Conservation (phyloP, 1,140 invertebrate species). For the Bursaphelenchus mucronatus region DNA sequence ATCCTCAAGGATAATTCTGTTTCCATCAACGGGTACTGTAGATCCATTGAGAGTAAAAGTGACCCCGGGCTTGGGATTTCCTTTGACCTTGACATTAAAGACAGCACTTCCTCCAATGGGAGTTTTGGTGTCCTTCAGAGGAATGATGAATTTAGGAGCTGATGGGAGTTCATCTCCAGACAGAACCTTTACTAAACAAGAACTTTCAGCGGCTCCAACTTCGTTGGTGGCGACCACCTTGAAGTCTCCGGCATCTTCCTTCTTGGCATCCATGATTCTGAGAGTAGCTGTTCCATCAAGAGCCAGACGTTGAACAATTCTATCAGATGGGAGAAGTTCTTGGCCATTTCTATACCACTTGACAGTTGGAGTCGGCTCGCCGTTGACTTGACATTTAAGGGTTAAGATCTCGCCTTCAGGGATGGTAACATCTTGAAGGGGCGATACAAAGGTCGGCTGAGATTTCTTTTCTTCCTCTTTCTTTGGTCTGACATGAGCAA, state of each 20-base stretch:
- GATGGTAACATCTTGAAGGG: conserved; percentile 50
- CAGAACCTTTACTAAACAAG: conserved; percentile 47
- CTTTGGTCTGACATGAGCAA: conserved; percentile 51
- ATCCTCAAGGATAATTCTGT: conserved; percentile 47
- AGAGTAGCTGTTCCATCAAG: conserved; percentile 74
- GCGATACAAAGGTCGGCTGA: conserved; percentile 51
- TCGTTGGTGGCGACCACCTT: conserved; percentile 54
- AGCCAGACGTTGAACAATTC: conserved; percentile 71
- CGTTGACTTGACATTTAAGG: conserved; percentile 60
- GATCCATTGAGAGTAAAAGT: conserved; percentile 48
- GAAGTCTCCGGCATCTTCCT: conserved; percentile 76
- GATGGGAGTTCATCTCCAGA: conserved; percentile 41
- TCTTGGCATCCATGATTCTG: conserved; percentile 68
- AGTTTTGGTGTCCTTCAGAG: conserved; percentile 41
- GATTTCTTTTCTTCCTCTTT: conserved; percentile 31
- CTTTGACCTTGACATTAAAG: conserved; percentile 58
- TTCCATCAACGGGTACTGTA: conserved; percentile 38
- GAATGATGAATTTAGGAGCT: conserved; percentile 58
- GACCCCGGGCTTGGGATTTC: conserved; percentile 48
- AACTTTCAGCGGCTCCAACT: conserved; percentile 39
- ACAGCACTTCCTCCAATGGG: conserved; percentile 45
- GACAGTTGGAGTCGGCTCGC: conserved; percentile 53
- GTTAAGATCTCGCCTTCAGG: conserved; percentile 57
- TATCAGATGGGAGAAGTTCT: conserved; percentile 48
- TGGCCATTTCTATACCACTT: conserved; percentile 40